phyloP scores from a whole-genome alignment of 1,140 invertebrate genomes.

The Bombus picipes region DNA sequence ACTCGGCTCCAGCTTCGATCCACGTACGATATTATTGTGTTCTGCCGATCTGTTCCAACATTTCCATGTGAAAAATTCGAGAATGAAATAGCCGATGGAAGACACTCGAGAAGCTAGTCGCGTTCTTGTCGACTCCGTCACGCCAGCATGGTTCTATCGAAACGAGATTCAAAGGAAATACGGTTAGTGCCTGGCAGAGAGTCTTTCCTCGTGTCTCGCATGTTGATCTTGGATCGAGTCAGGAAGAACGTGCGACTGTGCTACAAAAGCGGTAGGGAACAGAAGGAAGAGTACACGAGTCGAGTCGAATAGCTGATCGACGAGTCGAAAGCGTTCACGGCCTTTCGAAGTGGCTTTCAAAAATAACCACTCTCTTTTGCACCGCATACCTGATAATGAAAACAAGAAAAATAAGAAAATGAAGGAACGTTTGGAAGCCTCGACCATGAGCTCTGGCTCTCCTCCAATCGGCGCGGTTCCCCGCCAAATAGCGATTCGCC shows the following conservation, averaged over 20 bases:
- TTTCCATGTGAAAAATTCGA: neutral
- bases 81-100: neutral
- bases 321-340: slow-evolving; percentile 19
- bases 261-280: neutral
- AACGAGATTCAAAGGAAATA: neutral
- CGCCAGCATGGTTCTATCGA: neutral
- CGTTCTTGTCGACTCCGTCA: neutral
- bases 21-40: too few relatives aligned
- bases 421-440: slow-evolving; percentile 55
- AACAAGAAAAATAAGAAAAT: slow-evolving; percentile 39
- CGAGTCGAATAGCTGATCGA: slow-evolving; percentile 20
- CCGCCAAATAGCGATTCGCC: slow-evolving; percentile 47
- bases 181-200: neutral
- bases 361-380: slow-evolving; percentile 42
- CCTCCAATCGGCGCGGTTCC: slow-evolving; percentile 54
- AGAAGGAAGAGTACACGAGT: neutral
- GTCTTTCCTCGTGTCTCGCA: neutral
- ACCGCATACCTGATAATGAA: neutral
- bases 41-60: too few relatives aligned
- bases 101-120: neutral
- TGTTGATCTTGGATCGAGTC: neutral
- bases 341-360: slow-evolving; percentile 18
- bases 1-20: neutral
- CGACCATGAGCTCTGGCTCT: slow-evolving; percentile 39
- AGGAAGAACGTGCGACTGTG: neutral